phyloP scores from a whole-genome alignment of 2,113 vertebrate species.

The Dasypus novemcinctus region DNA sequence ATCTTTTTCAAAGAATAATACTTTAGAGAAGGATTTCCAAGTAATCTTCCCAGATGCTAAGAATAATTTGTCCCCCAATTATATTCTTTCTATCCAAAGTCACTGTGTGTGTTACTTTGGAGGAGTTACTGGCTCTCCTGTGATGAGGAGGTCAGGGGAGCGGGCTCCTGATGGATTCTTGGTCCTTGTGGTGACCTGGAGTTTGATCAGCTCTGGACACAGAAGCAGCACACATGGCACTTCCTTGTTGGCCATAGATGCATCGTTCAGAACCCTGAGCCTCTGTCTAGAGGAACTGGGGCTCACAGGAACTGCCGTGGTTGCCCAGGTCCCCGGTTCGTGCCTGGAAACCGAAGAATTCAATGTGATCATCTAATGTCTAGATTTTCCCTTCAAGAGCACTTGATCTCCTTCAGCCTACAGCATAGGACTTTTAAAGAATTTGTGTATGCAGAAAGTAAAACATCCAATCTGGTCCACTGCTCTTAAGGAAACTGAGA shows the following conservation, averaged over 20 bases:
- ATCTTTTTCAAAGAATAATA: background rate
- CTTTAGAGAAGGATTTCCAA: background rate
- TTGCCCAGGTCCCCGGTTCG: background rate
- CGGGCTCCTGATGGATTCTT: too few relatives aligned
- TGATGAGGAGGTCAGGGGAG: too few relatives aligned
- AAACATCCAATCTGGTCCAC: background rate
- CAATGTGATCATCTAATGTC: background rate
- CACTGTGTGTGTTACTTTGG: background rate
- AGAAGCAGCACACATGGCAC: background rate
- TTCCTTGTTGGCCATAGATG: background rate
- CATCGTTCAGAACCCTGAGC: background rate
- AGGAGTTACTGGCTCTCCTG: too few relatives aligned
- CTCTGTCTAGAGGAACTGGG: background rate
- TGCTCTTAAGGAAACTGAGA: background rate
- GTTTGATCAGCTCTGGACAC: background rate
- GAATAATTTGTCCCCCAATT: background rate
- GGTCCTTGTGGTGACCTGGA: background rate
- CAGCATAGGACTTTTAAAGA: background rate
- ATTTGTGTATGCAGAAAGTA: background rate
- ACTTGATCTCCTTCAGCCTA: background rate
- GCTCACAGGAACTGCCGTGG: background rate
- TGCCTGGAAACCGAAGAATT: background rate
- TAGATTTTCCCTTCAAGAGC: background rate
- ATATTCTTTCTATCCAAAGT: background rate
- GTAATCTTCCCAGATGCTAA: background rate